Percentiles rank a stretch among this genome's conserved stretches.
phyloP scores from a whole-genome alignment of 2,113 vertebrate species.

The Phycodurus eques region DNA sequence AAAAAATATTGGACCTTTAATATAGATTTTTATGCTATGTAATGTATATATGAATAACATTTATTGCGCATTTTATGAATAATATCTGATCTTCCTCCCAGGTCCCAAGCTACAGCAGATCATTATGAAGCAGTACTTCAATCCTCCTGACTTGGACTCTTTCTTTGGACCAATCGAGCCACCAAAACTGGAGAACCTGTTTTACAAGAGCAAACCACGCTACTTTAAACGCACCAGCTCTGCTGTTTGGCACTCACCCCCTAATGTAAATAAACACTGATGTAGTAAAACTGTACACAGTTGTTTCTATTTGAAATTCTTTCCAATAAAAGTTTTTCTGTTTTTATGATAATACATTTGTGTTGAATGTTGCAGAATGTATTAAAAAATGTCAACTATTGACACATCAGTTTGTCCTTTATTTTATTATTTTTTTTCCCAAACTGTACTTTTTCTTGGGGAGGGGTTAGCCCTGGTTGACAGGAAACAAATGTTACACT shows the following conservation, averaged over 20 bases:
- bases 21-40: too few relatives aligned
- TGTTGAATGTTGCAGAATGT: not conserved
- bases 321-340: slow-evolving; percentile 44
- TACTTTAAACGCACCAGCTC: slow-evolving; percentile 96
- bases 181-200: slow-evolving; percentile 84
- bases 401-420: not conserved
- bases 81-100: slow-evolving; percentile 31
- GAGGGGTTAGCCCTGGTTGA: too few relatives aligned
- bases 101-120: slow-evolving; percentile 80
- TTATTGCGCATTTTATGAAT: not conserved
- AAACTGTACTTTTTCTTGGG: too few relatives aligned
- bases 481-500: too few relatives aligned
- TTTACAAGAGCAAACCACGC: slow-evolving; percentile 89
- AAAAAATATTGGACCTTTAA: too few relatives aligned
- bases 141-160: slow-evolving; percentile 71
- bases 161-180: slow-evolving; percentile 80
- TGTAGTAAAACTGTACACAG: slow-evolving; percentile 29
- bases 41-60: too few relatives aligned
- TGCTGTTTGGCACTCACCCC: slow-evolving; percentile 88
- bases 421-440: too few relatives aligned
- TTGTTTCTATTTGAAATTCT: slow-evolving; percentile 9
- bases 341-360: not conserved
- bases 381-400: not conserved
- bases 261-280: slow-evolving; percentile 47
- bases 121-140: slow-evolving; percentile 84